Evolutionary conservation across 2,888 invertebrate genomes (phyloP), one percentile per base, ranked within the genome.

Genomic region (Yponomeuta sedellus): DNA sequence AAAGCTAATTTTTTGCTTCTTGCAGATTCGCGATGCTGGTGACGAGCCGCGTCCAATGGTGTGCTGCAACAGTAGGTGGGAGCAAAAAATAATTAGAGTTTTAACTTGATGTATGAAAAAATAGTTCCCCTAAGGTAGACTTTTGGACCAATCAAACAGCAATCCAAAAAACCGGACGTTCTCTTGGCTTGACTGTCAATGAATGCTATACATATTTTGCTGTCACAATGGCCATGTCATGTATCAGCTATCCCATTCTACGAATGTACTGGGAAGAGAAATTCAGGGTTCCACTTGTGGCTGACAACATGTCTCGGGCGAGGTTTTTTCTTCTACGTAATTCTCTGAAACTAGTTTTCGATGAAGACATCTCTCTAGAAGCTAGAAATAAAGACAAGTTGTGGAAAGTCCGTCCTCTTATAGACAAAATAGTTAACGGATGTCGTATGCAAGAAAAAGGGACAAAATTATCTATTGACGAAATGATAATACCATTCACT

Each of bases 281-380:
- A 63, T 66, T 52, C 39, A 39, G 67, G 11, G 64, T 25, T 25
- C 5, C 25, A 5, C 5, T 25, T 25, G 25, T 1, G 1, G 1
- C 0, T n/a, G n/a, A 0, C 1, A 63, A 64, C 63, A 68, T 68
- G 67, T 61, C 69, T 10, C 2, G 19, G 11, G 70, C 63, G 58
- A 12, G 64, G 11, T 64, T 57, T 66, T 66, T 66, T 62, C 12
- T 22, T n/a, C 20, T 34, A 58, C 5, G 34, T 58, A 68, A 62
- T 34, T 39, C 67, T 6, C 40, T 70, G 10, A 71, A 72, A 63
- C 11, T 72, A 12, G 71, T 71, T 2, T 69, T 61, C 63, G 72
- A 71, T 19, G 39, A 62, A 44, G 67, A 68, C 25, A 64, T 70
- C 5, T 19, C 64, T 16, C 2, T 19, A n/a, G 68, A 70, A 52